Percentiles rank a stretch among this genome's conserved stretches.
Conservation (phyloP, 2,113 vertebrate species). For the Apteryx mantelli region DNA sequence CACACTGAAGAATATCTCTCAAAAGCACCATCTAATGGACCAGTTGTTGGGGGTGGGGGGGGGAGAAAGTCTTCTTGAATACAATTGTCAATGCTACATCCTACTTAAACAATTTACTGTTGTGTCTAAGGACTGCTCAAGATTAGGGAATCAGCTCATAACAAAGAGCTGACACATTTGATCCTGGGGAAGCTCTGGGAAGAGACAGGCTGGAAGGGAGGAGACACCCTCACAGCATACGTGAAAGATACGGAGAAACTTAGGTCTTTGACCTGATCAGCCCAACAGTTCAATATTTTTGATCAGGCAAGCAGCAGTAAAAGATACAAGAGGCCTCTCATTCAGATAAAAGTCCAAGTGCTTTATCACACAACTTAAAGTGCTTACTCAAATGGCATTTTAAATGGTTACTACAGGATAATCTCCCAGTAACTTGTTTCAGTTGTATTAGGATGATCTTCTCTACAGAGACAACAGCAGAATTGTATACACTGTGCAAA, state of each 20-base stretch:
- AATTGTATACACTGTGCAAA: background rate
- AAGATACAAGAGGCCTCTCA: background rate
- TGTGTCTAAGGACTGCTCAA: background rate
- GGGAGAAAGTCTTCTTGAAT: background rate
- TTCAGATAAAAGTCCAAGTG: background rate
- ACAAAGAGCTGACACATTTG: background rate
- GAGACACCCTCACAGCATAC: background rate
- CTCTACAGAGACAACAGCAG: background rate
- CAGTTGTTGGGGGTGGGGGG: background rate
- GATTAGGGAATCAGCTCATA: background rate
- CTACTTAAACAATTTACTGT: background rate
- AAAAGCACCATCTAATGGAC: background rate
- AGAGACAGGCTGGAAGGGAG: background rate
- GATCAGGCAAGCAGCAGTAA: background rate
- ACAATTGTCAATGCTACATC: background rate
- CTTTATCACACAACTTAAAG: background rate
- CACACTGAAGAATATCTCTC: background rate
- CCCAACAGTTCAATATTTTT: background rate
- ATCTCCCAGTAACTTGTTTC: background rate
- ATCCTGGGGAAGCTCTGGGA: background rate
- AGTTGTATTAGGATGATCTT: background rate
- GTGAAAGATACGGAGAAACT: background rate
- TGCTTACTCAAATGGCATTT: background rate
- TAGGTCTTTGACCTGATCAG: background rate
- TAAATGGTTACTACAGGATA: background rate